Conservation (phyloP, 1,140 invertebrate species). For the Plectrocnemia conspersa region DNA sequence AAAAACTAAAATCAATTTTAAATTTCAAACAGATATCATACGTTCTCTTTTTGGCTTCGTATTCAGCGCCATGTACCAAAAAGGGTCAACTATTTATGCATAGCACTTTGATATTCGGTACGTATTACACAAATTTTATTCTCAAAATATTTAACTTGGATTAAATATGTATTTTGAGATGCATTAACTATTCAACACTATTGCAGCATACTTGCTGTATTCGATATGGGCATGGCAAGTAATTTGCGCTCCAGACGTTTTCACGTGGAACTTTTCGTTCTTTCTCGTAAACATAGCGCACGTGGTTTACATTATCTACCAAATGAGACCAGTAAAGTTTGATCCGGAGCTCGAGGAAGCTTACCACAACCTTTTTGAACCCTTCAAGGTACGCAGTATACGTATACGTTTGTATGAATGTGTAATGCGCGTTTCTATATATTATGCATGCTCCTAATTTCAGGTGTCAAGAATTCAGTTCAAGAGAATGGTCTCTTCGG, state of each 20-base stretch:
- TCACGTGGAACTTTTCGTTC: conserved; percentile 85
- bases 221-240: conserved; percentile 87
- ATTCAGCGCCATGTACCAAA: conserved; percentile 70
- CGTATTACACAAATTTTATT: conserved; percentile 33
- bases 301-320: conserved; percentile 75
- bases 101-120: conserved; percentile 70
- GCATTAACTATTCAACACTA: conserved; percentile 9
- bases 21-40: conserved; percentile 60
- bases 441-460: conserved; percentile 6
- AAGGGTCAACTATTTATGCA: conserved; percentile 80
- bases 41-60: conserved; percentile 68
- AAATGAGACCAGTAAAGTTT: conserved; percentile 79
- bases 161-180: not conserved
- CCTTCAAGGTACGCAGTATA: conserved; percentile 84
- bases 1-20: not conserved
- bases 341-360: conserved; percentile 79
- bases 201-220: conserved; percentile 71
- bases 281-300: conserved; percentile 80
- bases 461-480: conserved; percentile 73
- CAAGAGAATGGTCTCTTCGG: conserved; percentile 73
- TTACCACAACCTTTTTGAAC: conserved; percentile 77
- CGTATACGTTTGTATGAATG: no score
- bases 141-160: conserved; percentile 3
- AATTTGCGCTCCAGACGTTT: conserved; percentile 82
- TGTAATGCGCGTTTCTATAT: no score